Evolutionary conservation across 2,113 vertebrate genomes (phyloP).

Genomic region (Enhydra lutris): DNA sequence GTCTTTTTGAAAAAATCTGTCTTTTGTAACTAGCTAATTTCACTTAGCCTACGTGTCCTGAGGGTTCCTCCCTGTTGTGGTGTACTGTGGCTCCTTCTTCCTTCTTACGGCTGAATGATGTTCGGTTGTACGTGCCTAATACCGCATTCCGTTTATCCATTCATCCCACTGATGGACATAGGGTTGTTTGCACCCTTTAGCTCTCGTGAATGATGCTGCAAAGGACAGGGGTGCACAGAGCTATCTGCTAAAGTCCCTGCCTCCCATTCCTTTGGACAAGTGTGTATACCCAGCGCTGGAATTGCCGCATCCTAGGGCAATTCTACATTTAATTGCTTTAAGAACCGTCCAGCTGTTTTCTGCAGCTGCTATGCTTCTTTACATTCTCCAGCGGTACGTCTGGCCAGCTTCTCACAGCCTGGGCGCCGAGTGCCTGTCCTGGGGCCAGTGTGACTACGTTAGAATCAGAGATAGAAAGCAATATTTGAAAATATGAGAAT

Average conservation of each 20-base stretch:
- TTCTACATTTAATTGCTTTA: rapidly evolving
- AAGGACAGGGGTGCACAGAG: rapidly evolving
- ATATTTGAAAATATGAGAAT: neutral
- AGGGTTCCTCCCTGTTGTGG: rapidly evolving
- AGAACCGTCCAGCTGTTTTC: neutral
- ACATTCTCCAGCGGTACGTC: rapidly evolving
- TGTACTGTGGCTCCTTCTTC: rapidly evolving
- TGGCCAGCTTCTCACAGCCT: neutral
- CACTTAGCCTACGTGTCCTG: neutral
- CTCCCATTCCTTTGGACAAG: rapidly evolving
- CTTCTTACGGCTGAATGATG: neutral
- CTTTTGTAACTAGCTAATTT: neutral
- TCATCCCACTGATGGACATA: rapidly evolving
- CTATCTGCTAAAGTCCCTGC: neutral
- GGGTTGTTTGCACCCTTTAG: neutral
- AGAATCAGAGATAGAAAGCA: neutral
- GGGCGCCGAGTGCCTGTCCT: rapidly evolving
- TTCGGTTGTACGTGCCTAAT: rapidly evolving
- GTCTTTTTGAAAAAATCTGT: neutral
- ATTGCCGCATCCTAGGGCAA: rapidly evolving
- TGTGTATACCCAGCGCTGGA: rapidly evolving
- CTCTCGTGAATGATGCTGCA: neutral
- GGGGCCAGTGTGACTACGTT: no score
- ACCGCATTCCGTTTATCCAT: neutral
- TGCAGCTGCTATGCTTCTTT: rapidly evolving